These are phyloP conservation scores for Orbicella faveolata DNA, from an alignment of 64 coral and sea anemone genomes.

Conservation along the genomic window DNA sequence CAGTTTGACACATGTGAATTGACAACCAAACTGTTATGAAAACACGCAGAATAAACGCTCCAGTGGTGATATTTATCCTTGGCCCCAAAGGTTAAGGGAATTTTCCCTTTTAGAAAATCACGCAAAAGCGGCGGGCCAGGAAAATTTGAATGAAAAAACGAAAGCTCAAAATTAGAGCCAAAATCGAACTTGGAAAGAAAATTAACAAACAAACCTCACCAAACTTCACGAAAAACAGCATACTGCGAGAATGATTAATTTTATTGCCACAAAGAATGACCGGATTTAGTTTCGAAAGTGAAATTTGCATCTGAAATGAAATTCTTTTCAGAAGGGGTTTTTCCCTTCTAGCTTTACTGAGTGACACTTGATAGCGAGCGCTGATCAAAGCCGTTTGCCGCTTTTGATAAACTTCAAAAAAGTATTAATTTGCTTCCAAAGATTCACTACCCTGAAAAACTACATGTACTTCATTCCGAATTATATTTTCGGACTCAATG, in stretches of 20 bases:
- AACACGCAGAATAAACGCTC: not conserved
- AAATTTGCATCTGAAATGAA: constrained; percentile 44
- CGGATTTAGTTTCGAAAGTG: constrained; percentile 33
- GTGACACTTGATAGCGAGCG: not conserved
- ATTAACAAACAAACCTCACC: not conserved
- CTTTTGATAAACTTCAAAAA: not conserved
- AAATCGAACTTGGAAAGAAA: not conserved
- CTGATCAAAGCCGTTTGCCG: not conserved
- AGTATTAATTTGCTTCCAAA: not conserved
- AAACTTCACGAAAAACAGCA: not conserved
- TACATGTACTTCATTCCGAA: not conserved
- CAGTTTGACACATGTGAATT: not conserved
- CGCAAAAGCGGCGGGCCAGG: not conserved
- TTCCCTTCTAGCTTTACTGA: not conserved
- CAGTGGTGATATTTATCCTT: not conserved
- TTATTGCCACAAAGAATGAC: not conserved
- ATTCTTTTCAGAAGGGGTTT: constrained; percentile 9
- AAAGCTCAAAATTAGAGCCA: not conserved
- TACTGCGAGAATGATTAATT: not conserved
- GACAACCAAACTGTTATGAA: not conserved
- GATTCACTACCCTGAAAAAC: not conserved
- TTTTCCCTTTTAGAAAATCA: not conserved
- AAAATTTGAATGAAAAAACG: not conserved
- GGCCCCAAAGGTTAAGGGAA: constrained; percentile 11
- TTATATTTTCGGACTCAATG: not conserved